A percentile compares a stretch with the other conserved stretches of the same genome.
phyloP scores from a whole-genome alignment of 2,888 invertebrate species.

The Euproctis similis region DNA sequence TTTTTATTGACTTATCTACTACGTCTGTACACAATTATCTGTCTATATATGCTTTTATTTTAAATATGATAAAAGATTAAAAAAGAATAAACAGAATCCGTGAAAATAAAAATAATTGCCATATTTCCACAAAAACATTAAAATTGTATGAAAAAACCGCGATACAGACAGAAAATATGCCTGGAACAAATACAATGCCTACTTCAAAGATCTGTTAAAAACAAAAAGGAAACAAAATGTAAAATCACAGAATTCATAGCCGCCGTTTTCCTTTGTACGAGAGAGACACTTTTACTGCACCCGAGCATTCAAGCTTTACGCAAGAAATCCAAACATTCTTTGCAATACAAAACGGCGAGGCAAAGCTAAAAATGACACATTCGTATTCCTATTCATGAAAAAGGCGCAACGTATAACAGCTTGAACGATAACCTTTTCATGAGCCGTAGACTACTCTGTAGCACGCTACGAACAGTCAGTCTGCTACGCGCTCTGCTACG shows the following conservation, averaged over 20 bases:
- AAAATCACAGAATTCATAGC: constrained; percentile 7
- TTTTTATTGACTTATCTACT: no score
- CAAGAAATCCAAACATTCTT: constrained; percentile 53
- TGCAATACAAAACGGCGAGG: constrained; percentile 54
- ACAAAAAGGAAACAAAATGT: constrained; percentile 7
- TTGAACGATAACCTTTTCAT: constrained; percentile 64
- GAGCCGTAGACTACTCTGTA: constrained; percentile 36
- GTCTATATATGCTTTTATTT: no score
- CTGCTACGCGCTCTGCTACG: constrained; percentile 45
- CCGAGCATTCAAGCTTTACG: constrained; percentile 24
- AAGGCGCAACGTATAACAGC: constrained; percentile 64
- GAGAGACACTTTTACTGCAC: constrained; percentile 26
- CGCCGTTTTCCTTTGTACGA: constrained; percentile 18
- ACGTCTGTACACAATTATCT: no score
- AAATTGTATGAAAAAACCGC: no score
- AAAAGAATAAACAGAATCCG: no score
- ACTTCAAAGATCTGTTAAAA: neutral
- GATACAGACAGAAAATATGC: no score
- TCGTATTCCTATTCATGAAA: constrained; percentile 60
- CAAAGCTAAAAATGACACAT: constrained; percentile 58
- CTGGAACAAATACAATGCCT: no score
- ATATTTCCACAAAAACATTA: no score
- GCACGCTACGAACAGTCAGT: constrained; percentile 52
- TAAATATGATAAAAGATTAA: no score
- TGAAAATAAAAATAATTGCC: no score